Evolutionary conservation across 1,140 invertebrate species (phyloP).

Genomic region (Bilobella aurantiaca): DNA sequence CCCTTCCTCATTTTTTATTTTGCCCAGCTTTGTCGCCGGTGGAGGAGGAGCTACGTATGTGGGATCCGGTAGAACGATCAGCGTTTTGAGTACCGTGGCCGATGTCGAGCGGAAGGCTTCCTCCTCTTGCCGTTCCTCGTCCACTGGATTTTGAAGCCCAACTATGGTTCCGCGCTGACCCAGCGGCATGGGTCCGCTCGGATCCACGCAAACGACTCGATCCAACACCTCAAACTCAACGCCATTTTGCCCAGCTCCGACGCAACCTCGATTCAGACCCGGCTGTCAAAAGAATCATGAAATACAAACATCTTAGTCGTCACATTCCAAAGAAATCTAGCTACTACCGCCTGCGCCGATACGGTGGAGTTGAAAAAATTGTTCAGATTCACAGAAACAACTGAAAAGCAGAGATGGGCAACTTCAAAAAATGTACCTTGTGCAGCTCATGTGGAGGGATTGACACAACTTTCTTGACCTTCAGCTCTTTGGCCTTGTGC

Average conservation of each 20-base stretch:
- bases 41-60: background rate
- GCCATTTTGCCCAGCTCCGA: constrained; percentile 13
- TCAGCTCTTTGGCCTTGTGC: background rate
- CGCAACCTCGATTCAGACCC: constrained; percentile 25
- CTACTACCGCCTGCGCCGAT: no score
- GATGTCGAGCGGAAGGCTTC: constrained; percentile 25
- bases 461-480: background rate
- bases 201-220: constrained; percentile 31
- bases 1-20: constrained; percentile 5
- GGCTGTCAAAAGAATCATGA: constrained; percentile 21
- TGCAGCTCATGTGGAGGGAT: constrained; percentile 19
- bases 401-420: background rate
- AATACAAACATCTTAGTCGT: no score
- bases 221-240: constrained; percentile 21
- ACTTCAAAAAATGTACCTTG: constrained; percentile 21
- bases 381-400: no score
- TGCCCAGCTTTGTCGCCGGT: no score
- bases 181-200: constrained; percentile 15
- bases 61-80: constrained; percentile 27
- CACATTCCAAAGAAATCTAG: no score
- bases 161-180: constrained; percentile 28
- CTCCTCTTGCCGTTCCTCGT: constrained; percentile 12
- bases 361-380: no score
- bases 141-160: constrained; percentile 23
- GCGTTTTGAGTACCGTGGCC: constrained; percentile 12